Evolutionary conservation across 1,140 invertebrate genomes (phyloP).

Genomic region (Dinoponera quadriceps): DNA sequence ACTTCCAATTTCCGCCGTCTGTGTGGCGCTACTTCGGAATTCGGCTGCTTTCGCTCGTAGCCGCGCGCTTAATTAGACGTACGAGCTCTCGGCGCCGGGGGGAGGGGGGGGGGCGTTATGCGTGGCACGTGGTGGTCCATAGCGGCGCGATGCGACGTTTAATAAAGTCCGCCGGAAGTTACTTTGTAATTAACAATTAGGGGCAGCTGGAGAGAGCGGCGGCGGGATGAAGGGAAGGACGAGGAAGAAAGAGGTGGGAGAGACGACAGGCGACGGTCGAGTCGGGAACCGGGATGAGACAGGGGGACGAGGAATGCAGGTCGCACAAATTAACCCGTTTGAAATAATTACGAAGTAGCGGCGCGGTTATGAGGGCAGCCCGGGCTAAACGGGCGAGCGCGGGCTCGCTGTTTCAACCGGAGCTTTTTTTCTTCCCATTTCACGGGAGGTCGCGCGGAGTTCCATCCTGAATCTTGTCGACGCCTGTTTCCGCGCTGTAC

Average conservation of each 20-base stretch:
- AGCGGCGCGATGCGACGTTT: constrained; percentile 40
- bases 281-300: not conserved
- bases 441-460: not conserved
- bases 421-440: not conserved
- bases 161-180: constrained; percentile 63
- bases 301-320: constrained; percentile 19
- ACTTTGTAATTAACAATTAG: constrained; percentile 73
- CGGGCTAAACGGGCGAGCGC: constrained; percentile 3
- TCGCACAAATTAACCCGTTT: constrained; percentile 62
- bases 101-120: not conserved
- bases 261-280: not conserved
- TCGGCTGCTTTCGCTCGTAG: constrained; percentile 10
- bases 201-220: constrained; percentile 12
- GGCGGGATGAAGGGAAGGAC: not conserved
- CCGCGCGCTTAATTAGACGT: constrained; percentile 41
- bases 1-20: constrained; percentile 26
- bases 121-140: constrained; percentile 17
- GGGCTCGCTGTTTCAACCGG: not conserved
- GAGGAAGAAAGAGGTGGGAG: no score
- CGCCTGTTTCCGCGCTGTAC: no score
- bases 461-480: not conserved
- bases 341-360: constrained; percentile 66
- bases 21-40: constrained; percentile 17
- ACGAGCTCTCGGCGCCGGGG: not conserved
- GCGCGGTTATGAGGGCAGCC: not conserved